phyloP scores from a whole-genome alignment of 2,797 vertebrate genomes.

The Clarias pachynema region DNA sequence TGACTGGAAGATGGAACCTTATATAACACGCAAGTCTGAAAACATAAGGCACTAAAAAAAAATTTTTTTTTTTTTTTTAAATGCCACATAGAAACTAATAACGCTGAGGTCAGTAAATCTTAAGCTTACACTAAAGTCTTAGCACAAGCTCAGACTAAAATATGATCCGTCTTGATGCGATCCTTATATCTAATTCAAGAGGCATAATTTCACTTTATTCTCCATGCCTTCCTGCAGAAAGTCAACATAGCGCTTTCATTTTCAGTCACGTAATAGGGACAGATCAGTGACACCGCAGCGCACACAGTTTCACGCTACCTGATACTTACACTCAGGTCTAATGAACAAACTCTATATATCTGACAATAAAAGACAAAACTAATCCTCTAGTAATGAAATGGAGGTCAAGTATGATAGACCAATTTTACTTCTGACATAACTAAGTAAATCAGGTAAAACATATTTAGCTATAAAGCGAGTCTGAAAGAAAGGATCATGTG shows the following conservation, averaged over 20 bases:
- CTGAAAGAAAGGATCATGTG: neutral
- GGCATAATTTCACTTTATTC: neutral
- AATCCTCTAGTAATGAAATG: neutral
- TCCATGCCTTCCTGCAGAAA: neutral
- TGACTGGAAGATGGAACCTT: neutral
- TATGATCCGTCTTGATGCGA: neutral
- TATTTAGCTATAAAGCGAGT: too few species aligned
- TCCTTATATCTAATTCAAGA: conserved; percentile 29
- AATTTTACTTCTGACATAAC: neutral
- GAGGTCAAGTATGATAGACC: neutral
- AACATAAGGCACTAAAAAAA: neutral
- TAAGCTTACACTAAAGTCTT: neutral
- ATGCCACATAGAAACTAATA: neutral
- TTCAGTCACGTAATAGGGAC: conserved; percentile 34
- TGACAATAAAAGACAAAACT: neutral
- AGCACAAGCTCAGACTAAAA: neutral
- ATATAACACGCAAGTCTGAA: neutral
- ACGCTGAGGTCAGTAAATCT: neutral
- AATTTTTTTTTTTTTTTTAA: too few species aligned
- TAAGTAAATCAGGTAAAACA: conserved; percentile 10
- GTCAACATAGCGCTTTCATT: conserved; percentile 26
- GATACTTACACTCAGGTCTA: conserved; percentile 9
- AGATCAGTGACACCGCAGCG: conserved; percentile 29
- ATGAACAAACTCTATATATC: neutral
- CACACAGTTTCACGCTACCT: neutral